These are phyloP conservation scores for Drosophila pectinifera DNA, from an alignment of 1,140 invertebrate species.

Conservation along the genomic window DNA sequence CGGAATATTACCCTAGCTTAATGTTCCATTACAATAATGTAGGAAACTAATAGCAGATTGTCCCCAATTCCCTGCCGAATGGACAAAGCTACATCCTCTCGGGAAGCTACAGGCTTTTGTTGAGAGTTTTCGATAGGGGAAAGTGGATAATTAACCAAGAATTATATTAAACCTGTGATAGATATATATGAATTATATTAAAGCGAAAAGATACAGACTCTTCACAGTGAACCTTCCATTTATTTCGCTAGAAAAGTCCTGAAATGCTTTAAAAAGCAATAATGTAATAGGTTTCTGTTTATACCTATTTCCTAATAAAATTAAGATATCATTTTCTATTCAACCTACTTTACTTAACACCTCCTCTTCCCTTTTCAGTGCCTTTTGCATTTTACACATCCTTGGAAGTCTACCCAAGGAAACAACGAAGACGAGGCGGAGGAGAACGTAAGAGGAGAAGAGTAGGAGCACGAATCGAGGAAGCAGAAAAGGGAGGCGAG, in stretches of 20 bases:
- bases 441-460: slow-evolving; percentile 32
- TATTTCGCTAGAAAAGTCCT: background rate
- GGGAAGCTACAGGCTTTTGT: no score
- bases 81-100: background rate
- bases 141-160: background rate
- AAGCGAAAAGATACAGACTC: no score
- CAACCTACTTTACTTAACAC: background rate
- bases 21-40: slow-evolving; percentile 15
- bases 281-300: background rate
- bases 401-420: slow-evolving; percentile 63
- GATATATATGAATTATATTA: no score
- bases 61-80: background rate
- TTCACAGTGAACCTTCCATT: background rate
- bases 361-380: slow-evolving; percentile 55
- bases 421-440: slow-evolving; percentile 57
- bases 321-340: background rate
- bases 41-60: slow-evolving; percentile 1
- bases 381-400: slow-evolving; percentile 75
- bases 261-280: background rate
- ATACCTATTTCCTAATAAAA: no score
- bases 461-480: slow-evolving; percentile 30
- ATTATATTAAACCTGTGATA: background rate
- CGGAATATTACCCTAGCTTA: background rate
- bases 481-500: slow-evolving; percentile 20
- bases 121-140: background rate